A percentile compares a stretch with the other conserved stretches of the same genome.
Conservation (phyloP, 2,888 invertebrate genomes). For the Melinaea menophilus region DNA sequence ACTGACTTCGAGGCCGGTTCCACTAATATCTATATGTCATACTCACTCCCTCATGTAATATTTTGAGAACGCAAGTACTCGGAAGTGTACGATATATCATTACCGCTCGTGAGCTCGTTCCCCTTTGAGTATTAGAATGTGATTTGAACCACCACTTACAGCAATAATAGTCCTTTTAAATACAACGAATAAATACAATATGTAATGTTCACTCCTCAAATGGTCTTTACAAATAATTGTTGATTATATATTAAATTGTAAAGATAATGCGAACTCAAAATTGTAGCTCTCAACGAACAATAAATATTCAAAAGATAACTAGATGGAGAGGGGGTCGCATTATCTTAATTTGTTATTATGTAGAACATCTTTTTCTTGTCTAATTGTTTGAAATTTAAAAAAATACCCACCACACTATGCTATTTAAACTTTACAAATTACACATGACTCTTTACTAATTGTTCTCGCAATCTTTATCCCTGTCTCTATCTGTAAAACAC, state of each 20-base stretch:
- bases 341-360: constrained; percentile 21
- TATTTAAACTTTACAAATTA: too few relatives aligned
- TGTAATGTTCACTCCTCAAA: too few relatives aligned
- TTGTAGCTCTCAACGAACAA: not conserved
- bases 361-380: constrained; percentile 21
- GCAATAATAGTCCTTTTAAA: constrained; percentile 16
- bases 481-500: too few relatives aligned
- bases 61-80: constrained; percentile 69
- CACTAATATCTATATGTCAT: constrained; percentile 53
- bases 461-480: too few relatives aligned
- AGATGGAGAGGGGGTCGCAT: not conserved
- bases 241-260: too few relatives aligned
- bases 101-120: constrained; percentile 50
- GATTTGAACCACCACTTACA: constrained; percentile 44
- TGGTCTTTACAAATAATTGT: too few relatives aligned
- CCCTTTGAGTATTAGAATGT: constrained; percentile 48
- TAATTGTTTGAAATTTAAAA: constrained; percentile 16
- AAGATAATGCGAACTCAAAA: too few relatives aligned
- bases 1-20: constrained; percentile 75
- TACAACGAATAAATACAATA: not conserved
- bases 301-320: not conserved
- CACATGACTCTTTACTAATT: too few relatives aligned
- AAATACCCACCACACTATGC: not conserved
- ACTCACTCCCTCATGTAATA: constrained; percentile 71
- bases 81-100: constrained; percentile 63